phyloP scores from a whole-genome alignment of 2,113 vertebrate genomes.

The Pavo muticus region DNA sequence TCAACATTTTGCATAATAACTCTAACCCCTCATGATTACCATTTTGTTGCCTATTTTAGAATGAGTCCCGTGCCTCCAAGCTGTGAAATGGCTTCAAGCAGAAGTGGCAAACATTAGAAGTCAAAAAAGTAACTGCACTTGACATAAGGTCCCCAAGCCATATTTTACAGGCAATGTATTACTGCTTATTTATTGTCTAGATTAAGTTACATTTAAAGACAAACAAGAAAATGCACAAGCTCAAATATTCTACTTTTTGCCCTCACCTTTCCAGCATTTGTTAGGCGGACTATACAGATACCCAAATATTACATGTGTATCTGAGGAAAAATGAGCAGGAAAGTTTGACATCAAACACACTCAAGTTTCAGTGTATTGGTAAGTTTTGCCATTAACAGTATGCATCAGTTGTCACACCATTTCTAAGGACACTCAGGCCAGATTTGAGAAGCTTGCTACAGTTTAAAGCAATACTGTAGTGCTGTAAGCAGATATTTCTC shows the following conservation, averaged over 20 bases:
- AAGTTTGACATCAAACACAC: background rate
- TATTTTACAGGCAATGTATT: constrained; percentile 26
- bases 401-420: background rate
- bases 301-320: background rate
- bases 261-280: background rate
- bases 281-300: background rate
- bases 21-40: background rate
- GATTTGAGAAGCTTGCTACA: background rate
- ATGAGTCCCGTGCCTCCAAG: background rate
- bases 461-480: background rate
- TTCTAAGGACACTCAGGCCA: background rate
- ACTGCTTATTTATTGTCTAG: background rate
- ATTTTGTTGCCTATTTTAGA: constrained; percentile 47
- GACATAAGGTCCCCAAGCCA: constrained; percentile 31
- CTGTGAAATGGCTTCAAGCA: constrained; percentile 29
- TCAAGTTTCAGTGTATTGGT: background rate
- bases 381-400: background rate
- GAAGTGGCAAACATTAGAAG: constrained; percentile 32
- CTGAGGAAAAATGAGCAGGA: background rate
- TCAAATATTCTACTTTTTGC: background rate
- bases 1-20: background rate
- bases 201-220: background rate
- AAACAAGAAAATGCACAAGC: background rate
- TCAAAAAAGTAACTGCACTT: background rate
- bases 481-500: background rate